Conservation (phyloP, 1,140 invertebrate genomes). For the Lerema accius region DNA sequence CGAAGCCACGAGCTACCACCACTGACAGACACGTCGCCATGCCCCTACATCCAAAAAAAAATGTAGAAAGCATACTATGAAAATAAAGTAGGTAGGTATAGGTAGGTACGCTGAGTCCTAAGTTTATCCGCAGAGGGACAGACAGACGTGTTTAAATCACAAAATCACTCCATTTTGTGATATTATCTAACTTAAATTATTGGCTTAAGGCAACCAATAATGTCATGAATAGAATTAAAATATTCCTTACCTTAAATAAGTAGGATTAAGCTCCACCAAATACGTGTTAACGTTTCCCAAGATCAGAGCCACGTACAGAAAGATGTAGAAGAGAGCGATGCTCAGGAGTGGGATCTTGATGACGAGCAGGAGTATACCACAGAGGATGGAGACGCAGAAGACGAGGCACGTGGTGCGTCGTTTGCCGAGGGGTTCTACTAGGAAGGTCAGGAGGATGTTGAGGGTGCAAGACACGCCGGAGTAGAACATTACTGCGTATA, state of each 20-base stretch:
- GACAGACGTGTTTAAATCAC: too few relatives aligned
- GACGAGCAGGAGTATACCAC: conserved; percentile 53
- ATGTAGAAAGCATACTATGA: too few relatives aligned
- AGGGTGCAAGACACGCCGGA: conserved; percentile 48
- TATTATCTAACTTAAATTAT: too few relatives aligned
- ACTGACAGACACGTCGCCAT: conserved; percentile 73
- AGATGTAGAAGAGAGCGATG: conserved; percentile 59
- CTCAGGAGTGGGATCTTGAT: conserved; percentile 56
- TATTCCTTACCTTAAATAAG: conserved; percentile 62
- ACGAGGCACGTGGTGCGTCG: conserved; percentile 52
- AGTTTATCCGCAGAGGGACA: too few relatives aligned
- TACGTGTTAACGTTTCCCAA: conserved; percentile 65
- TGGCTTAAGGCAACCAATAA: too few relatives aligned
- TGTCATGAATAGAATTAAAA: too few relatives aligned
- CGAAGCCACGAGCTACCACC: conserved; percentile 66
- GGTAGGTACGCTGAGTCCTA: too few relatives aligned
- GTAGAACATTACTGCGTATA: conserved; percentile 63
- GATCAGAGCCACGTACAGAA: conserved; percentile 59
- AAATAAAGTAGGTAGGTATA: too few relatives aligned
- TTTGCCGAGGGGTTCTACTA: conserved; percentile 57
- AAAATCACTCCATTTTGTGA: too few relatives aligned
- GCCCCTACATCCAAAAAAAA: conserved; percentile 45
- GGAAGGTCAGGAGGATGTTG: conserved; percentile 55
- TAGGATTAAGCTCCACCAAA: conserved; percentile 65
- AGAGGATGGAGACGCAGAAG: conserved; percentile 42